phyloP scores from a whole-genome alignment of 2,113 vertebrate genomes.

The Equus quagga region DNA sequence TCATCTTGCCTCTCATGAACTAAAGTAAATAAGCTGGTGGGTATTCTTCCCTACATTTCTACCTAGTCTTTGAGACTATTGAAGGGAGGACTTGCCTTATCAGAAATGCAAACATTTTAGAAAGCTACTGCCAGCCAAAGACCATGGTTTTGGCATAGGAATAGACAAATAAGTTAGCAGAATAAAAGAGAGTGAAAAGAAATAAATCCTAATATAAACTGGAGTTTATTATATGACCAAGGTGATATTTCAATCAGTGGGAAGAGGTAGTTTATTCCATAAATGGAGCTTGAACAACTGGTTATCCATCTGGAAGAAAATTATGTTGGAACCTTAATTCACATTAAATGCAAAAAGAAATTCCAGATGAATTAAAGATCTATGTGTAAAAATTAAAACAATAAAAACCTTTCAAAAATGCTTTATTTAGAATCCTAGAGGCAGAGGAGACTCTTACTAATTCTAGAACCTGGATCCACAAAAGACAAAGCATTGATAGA shows the following conservation, averaged over 20 bases:
- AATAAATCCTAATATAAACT: constrained; percentile 22
- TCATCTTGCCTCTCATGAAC: not conserved
- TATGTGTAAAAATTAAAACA: constrained; percentile 57
- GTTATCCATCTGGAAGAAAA: constrained; percentile 21
- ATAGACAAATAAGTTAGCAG: not conserved
- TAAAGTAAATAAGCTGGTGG: not conserved
- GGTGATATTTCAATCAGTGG: constrained; percentile 44
- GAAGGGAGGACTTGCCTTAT: not conserved
- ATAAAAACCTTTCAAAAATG: constrained; percentile 22
- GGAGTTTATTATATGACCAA: constrained; percentile 1
- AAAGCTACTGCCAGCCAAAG: not conserved
- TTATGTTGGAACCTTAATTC: constrained; percentile 40
- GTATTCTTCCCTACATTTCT: not conserved
- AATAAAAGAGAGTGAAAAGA: constrained; percentile 8
- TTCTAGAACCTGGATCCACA: not conserved
- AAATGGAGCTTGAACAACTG: constrained; percentile 38
- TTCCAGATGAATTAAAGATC: constrained; percentile 51
- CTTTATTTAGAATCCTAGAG: not conserved
- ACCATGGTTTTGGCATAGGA: not conserved
- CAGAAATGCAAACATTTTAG: constrained; percentile 12
- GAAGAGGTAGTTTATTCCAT: not conserved
- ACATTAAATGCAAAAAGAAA: constrained; percentile 60
- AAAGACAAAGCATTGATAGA: not conserved
- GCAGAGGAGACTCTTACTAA: not conserved
- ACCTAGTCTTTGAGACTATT: not conserved